These are phyloP conservation scores for Malurus elegans DNA, from an alignment of 2,113 vertebrate species.

Conservation along the genomic window DNA sequence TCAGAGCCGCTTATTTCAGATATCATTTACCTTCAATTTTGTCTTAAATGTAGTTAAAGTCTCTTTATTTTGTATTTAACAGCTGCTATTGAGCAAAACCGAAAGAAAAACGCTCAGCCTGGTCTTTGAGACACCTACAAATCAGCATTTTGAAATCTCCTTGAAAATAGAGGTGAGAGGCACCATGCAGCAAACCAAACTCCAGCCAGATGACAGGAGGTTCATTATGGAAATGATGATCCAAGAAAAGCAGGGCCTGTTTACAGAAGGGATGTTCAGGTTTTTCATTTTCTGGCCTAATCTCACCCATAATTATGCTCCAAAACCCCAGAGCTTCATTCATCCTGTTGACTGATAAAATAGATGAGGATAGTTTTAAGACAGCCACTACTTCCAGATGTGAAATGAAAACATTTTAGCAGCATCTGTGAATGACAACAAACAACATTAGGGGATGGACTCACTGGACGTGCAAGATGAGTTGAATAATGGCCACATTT, in stretches of 20 bases:
- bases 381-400: background rate
- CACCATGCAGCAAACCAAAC: background rate
- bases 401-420: background rate
- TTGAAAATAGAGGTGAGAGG: background rate
- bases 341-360: background rate
- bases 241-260: background rate
- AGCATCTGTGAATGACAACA: background rate
- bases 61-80: background rate
- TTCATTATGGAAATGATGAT: background rate
- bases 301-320: background rate
- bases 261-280: background rate
- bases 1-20: background rate
- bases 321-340: background rate
- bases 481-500: background rate
- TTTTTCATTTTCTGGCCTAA: background rate
- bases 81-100: background rate
- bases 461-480: background rate
- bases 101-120: background rate
- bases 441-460: background rate
- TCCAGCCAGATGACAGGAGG: background rate
- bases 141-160: background rate
- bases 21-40: background rate
- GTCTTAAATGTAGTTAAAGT: background rate
- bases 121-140: background rate
- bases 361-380: background rate